phyloP scores from a whole-genome alignment of 2,888 invertebrate genomes.

The Subacronicta megacephala region DNA sequence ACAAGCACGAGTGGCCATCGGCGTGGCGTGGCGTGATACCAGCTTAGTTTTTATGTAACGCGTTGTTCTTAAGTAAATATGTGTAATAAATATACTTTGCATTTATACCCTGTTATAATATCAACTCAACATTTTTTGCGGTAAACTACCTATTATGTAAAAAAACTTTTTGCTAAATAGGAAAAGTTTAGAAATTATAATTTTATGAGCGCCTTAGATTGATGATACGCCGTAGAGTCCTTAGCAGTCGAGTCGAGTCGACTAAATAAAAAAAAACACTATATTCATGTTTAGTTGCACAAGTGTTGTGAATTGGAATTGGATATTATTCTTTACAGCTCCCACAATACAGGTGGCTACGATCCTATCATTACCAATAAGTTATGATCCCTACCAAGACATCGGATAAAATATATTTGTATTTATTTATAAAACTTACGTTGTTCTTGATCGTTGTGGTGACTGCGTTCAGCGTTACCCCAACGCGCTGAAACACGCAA shows the following conservation, averaged over 20 bases:
- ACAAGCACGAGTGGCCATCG: slow-evolving; percentile 69
- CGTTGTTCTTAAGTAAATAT: slow-evolving; percentile 54
- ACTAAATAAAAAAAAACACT: slow-evolving; percentile 21
- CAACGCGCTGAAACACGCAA: slow-evolving; percentile 79
- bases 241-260: slow-evolving; percentile 27
- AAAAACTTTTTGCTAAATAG: slow-evolving; percentile 45
- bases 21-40: slow-evolving; percentile 72
- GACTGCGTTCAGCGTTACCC: slow-evolving; percentile 59
- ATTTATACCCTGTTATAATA: slow-evolving; percentile 50
- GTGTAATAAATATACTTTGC: slow-evolving; percentile 53
- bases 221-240: slow-evolving; percentile 28
- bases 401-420: slow-evolving; percentile 55
- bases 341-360: slow-evolving; percentile 12
- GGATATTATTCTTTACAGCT: slow-evolving; percentile 16
- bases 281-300: slow-evolving; percentile 9
- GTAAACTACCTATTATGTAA: slow-evolving; percentile 42
- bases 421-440: slow-evolving; percentile 49
- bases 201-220: slow-evolving; percentile 21
- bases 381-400: slow-evolving; percentile 46
- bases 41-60: slow-evolving; percentile 67
- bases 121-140: slow-evolving; percentile 41
- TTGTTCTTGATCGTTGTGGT: slow-evolving; percentile 53
- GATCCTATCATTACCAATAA: slow-evolving; percentile 41
- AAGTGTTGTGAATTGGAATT: slow-evolving; percentile 17
- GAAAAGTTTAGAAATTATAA: slow-evolving; percentile 35